Percentiles rank a stretch among this genome's conserved stretches.
Conservation (phyloP, 2,888 invertebrate species). For the Plebejus anna region DNA sequence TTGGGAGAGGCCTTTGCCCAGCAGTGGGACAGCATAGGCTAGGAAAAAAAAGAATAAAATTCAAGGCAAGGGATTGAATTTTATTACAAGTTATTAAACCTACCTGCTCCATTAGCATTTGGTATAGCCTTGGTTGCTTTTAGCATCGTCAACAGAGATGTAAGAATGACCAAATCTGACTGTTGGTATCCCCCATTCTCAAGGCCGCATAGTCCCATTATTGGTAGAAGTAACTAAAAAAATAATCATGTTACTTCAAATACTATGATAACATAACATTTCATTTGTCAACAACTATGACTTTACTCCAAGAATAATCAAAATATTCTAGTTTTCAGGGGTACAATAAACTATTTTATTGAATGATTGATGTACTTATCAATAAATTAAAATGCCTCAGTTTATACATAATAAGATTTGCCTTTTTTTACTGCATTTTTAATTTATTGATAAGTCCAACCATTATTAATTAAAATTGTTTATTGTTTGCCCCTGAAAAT, state of each 20-base stretch:
- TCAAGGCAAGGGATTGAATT: background rate
- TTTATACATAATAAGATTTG: no score
- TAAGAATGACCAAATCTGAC: slow-evolving; percentile 87
- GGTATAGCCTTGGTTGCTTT: slow-evolving; percentile 86
- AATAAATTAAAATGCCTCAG: no score
- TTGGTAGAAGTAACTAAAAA: slow-evolving; percentile 82
- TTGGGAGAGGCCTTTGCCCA: no score
- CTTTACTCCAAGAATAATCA: background rate
- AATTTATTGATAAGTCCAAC: no score
- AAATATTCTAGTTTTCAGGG: background rate
- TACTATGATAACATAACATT: no score
- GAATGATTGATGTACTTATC: no score
- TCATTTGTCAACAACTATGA: background rate
- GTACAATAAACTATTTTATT: no score
- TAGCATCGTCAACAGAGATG: slow-evolving; percentile 88
- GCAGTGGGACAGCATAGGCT: no score
- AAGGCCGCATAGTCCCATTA: slow-evolving; percentile 85
- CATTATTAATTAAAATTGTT: no score
- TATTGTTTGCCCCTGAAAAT: no score
- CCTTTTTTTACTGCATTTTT: no score
- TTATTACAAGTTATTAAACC: slow-evolving; percentile 31
- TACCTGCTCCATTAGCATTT: slow-evolving; percentile 66
- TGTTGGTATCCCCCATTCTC: slow-evolving; percentile 84
- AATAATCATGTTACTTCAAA: background rate
- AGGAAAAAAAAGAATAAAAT: no score